Percentiles rank a stretch among this genome's conserved stretches.
Evolutionary conservation across 2,888 invertebrate species (phyloP).

Genomic region (Zaprionus lineosus): DNA sequence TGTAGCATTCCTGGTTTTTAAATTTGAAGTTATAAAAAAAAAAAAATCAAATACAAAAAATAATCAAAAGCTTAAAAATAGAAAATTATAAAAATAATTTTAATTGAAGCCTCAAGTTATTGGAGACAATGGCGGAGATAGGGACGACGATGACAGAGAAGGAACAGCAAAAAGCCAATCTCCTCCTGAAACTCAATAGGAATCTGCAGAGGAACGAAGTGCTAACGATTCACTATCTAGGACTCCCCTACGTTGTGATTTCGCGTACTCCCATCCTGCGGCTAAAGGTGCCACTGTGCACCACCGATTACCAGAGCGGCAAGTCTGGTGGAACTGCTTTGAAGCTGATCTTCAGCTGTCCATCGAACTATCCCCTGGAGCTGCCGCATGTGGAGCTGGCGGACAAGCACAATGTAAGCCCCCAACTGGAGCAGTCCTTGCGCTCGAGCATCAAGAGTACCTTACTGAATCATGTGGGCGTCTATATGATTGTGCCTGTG

Average conservation of each 20-base stretch:
- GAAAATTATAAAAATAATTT: no score
- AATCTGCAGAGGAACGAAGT: constrained; percentile 60
- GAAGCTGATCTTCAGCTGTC: constrained; percentile 60
- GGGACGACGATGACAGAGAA: constrained; percentile 39
- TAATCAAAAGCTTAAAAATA: no score
- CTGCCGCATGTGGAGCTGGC: constrained; percentile 49
- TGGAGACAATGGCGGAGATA: no score
- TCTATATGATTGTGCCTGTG: constrained; percentile 64
- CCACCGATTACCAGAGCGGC: constrained; percentile 45
- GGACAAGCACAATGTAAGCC: constrained; percentile 54
- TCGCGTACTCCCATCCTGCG: constrained; percentile 42
- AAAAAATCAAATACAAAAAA: constrained; percentile 2
- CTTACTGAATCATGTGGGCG: constrained; percentile 53
- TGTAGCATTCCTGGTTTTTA: constrained; percentile 15
- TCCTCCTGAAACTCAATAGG: constrained; percentile 2
- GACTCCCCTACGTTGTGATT: constrained; percentile 55
- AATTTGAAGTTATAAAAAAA: constrained; percentile 35
- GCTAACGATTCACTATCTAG: constrained; percentile 60
- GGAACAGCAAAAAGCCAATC: not conserved
- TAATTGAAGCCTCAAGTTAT: no score
- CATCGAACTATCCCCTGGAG: constrained; percentile 50
- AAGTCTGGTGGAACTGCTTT: constrained; percentile 44
- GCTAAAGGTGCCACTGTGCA: constrained; percentile 55
- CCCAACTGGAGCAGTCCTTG: constrained; percentile 37
- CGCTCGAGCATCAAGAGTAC: constrained; percentile 39